Percentiles rank a stretch among this genome's conserved stretches.
Evolutionary conservation across 1,140 invertebrate species (phyloP).

Genomic region (Polyergus mexicanus): DNA sequence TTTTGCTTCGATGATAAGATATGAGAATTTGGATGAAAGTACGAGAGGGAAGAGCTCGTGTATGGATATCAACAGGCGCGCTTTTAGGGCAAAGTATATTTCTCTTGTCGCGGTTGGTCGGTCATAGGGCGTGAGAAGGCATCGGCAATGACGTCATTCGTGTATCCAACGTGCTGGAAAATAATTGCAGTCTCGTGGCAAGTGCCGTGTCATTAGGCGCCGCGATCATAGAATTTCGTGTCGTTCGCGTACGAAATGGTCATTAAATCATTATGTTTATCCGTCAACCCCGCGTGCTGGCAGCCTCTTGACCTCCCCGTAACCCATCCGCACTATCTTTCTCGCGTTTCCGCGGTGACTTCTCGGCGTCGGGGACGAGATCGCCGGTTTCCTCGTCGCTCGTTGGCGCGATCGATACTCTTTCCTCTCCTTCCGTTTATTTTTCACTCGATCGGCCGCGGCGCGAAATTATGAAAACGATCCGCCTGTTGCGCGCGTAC

Average conservation of each 20-base stretch:
- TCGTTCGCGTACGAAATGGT: constrained; percentile 85
- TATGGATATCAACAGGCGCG: constrained; percentile 23
- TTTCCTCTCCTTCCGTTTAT: not conserved
- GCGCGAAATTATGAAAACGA: constrained; percentile 63
- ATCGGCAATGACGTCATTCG: constrained; percentile 80
- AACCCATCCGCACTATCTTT: constrained; percentile 45
- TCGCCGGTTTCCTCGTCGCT: constrained; percentile 20
- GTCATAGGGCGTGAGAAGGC: constrained; percentile 85
- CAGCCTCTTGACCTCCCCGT: constrained; percentile 82
- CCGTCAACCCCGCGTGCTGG: constrained; percentile 83
- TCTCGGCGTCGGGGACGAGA: constrained; percentile 35
- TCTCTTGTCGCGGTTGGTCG: constrained; percentile 72
- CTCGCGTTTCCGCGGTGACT: constrained; percentile 54
- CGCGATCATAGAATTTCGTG: constrained; percentile 85
- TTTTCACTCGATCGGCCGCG: constrained; percentile 35
- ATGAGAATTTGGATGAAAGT: not conserved
- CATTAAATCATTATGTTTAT: constrained; percentile 86
- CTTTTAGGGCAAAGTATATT: constrained; percentile 80
- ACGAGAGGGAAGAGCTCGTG: not conserved
- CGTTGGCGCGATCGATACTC: constrained; percentile 52
- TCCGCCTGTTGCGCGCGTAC: not conserved
- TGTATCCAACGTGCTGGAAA: constrained; percentile 83
- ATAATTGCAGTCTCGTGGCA: constrained; percentile 85
- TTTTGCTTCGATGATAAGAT: not conserved
- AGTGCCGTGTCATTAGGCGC: constrained; percentile 85